phyloP scores from a whole-genome alignment of 1,140 invertebrate species.

The Plectrocnemia conspersa region DNA sequence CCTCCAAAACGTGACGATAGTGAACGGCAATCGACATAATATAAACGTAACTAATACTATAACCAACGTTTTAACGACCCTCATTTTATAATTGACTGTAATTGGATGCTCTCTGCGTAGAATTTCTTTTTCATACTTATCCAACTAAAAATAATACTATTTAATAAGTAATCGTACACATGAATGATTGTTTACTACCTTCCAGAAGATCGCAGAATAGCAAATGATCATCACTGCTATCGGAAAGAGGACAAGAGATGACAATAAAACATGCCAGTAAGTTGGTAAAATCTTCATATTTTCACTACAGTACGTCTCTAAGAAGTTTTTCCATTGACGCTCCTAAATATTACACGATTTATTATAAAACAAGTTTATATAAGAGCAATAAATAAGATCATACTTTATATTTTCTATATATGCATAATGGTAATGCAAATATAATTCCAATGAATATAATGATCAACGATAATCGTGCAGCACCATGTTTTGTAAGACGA shows the following conservation, averaged over 20 bases:
- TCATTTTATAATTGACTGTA: constrained; percentile 57
- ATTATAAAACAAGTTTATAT: too few species aligned
- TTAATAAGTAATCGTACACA: constrained; percentile 1
- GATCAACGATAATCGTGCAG: constrained; percentile 57
- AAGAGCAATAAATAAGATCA: background rate
- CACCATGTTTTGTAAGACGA: constrained; percentile 55
- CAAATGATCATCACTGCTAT: constrained; percentile 63
- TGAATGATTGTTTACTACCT: constrained; percentile 44
- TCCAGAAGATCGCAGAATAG: constrained; percentile 60
- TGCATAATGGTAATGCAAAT: constrained; percentile 59
- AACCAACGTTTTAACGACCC: constrained; percentile 65
- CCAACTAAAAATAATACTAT: constrained; percentile 44
- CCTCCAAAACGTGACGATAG: constrained; percentile 59
- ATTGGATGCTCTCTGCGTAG: constrained; percentile 52
- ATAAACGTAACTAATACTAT: constrained; percentile 63
- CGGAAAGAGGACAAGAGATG: constrained; percentile 67
- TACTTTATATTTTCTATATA: constrained; percentile 61
- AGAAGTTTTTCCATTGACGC: constrained; percentile 64
- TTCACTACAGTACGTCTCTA: constrained; percentile 66
- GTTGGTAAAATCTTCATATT: constrained; percentile 55
- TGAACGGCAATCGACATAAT: constrained; percentile 65
- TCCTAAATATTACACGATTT: constrained; percentile 45
- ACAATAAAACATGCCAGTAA: constrained; percentile 70
- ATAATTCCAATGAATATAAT: constrained; percentile 62
- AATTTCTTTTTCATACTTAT: constrained; percentile 55